Evolutionary conservation across 1,140 invertebrate genomes (phyloP).

Genomic region (Tetramorium simillimum): DNA sequence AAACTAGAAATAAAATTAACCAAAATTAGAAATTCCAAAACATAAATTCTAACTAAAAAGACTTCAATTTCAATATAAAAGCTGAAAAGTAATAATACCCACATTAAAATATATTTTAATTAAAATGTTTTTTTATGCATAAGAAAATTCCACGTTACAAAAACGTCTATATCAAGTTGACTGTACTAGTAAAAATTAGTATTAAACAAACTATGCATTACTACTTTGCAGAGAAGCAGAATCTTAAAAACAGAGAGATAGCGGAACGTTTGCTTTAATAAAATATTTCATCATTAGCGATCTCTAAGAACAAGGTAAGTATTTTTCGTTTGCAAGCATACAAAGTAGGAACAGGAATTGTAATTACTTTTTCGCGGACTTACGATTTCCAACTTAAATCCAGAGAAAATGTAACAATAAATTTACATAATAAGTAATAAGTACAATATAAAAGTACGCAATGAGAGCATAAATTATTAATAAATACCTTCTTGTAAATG

Average conservation of each 20-base stretch:
- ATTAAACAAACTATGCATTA: not conserved
- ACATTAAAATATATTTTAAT: slow-evolving; percentile 9
- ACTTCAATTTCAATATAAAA: not conserved
- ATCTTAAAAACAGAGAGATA: not conserved
- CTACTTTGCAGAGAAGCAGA: not conserved
- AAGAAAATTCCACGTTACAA: not conserved
- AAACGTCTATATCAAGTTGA: not conserved
- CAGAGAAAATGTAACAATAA: slow-evolving; percentile 82
- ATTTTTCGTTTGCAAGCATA: slow-evolving; percentile 64
- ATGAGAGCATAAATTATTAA: slow-evolving; percentile 25
- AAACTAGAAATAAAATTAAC: slow-evolving; percentile 23
- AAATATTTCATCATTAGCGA: slow-evolving; percentile 15
- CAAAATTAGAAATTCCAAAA: slow-evolving; percentile 5
- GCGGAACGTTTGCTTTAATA: not conserved
- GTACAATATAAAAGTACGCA: not conserved
- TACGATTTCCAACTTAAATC: slow-evolving; percentile 85
- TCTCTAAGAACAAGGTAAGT: slow-evolving; percentile 59
- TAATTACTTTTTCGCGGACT: slow-evolving; percentile 82
- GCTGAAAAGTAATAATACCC: not conserved
- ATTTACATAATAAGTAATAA: slow-evolving; percentile 73
- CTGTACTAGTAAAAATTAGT: not conserved
- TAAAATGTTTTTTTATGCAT: not conserved
- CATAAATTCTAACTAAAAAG: not conserved
- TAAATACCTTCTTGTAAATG: slow-evolving; percentile 90
- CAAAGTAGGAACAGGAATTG: slow-evolving; percentile 72